Evolutionary conservation across 2,797 vertebrate genomes (phyloP).

Genomic region (Notolepis coatsorum): DNA sequence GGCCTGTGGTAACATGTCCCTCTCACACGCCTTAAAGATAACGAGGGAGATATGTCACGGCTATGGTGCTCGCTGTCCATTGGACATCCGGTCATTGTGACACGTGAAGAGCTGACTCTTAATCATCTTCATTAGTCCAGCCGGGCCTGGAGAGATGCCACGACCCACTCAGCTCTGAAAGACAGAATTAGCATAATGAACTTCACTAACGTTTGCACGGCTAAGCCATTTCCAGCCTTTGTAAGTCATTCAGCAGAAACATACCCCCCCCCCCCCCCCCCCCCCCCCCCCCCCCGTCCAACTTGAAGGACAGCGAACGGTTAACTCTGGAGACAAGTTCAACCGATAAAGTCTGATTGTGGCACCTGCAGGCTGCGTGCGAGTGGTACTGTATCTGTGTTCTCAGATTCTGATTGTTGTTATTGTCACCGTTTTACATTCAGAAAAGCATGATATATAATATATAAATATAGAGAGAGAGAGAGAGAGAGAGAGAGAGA

Average conservation of each 20-base stretch:
- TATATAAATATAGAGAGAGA: no score
- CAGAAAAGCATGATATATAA: no score
- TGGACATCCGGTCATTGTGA: constrained; percentile 2
- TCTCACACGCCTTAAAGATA: neutral
- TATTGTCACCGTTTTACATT: no score
- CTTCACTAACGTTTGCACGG: constrained; percentile 27
- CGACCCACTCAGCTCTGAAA: constrained; percentile 24
- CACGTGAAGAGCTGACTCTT: constrained; percentile 34
- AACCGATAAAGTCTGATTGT: no score
- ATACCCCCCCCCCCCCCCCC: no score
- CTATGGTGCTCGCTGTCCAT: constrained; percentile 5
- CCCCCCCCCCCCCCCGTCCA: neutral
- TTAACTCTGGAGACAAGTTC: neutral
- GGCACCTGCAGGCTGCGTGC: no score
- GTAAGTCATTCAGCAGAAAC: neutral
- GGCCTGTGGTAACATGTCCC: neutral
- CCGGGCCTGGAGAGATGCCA: constrained; percentile 34
- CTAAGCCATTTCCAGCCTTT: constrained; percentile 1
- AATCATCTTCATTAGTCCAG: constrained; percentile 39
- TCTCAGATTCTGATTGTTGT: no score
- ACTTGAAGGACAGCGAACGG: neutral
- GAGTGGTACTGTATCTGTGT: no score
- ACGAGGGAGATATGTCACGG: constrained; percentile 8
- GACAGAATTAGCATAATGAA: constrained; percentile 37
- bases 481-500: no score